Evolutionary conservation across 2,113 vertebrate species (phyloP), one percentile per base, ranked within the genome.

Genomic region (Spermophilus dauricus): DNA sequence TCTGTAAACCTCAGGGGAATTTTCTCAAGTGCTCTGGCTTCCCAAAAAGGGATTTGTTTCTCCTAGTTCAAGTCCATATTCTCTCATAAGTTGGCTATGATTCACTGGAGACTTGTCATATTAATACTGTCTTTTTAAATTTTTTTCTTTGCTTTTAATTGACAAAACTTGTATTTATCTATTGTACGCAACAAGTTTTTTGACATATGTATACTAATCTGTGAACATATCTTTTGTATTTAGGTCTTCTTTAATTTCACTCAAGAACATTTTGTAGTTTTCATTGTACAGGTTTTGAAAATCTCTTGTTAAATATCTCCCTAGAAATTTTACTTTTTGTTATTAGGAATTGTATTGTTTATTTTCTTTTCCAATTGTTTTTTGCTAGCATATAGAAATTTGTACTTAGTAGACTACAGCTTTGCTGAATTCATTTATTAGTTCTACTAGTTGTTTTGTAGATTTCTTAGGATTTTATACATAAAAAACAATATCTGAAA

Each of bases 361-460:
- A 96, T 86, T 89, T 93, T 8, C 82, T 48, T 82, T 96, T 58
- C n/a, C 39, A 73, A 37, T 61, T 95, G 26, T 65, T 85, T 92
- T 30, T 80, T 91, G 67, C 75, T 83, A 73, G 30, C 51, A 37
- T 63, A 73, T 18, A 75, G n/a, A 91, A 80, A 94, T 17, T 61
- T 11, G 56, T 45, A 53, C 13, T 4, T 86, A 51, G n/a, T 85
- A 90, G 93, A 94, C 8, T 32, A 63, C 26, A 77, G 14, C 18
- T 84, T 58, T 67, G 34, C 37, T 87, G 94, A 95, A 88, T 81
- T 94, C 37, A 67, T 4, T 69, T 91, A 37, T 61, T 42, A 20
- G 17, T 92, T 88, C n/a, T 61, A 32, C 58, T 18, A 34, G 20
- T 89, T 90, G 37, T 93, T 63, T 78, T 72, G 53, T 67, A 86